Base-by-base conservation (phyloP, 2,113 vertebrate genomes). In the Tupaia chinensis region DNA sequence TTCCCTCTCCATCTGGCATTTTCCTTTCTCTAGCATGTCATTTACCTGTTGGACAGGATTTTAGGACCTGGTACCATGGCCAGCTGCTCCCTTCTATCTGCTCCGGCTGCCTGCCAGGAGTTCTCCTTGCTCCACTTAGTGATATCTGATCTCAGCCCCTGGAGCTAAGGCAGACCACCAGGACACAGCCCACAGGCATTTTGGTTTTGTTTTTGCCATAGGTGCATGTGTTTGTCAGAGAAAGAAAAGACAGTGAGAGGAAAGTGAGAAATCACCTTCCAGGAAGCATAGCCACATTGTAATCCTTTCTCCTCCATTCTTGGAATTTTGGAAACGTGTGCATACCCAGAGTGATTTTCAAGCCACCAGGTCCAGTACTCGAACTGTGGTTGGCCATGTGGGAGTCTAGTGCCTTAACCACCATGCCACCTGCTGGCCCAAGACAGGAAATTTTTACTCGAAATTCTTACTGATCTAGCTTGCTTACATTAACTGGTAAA, bases 21-120 rank as follows among this genome's bases (percentile, higher is more conserved):
- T 72, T 27, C 20, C 44, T 61, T 76, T 66, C 66, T 22, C 83
- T 19, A 1, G 27, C 61, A 1, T 22, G 0, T 76, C 76, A 2
- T 4, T 0, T 61, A 70, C 80, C 93, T 93, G 87, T 73, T 54
- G 90, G 69, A 10, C 1, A 19, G 84, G 54, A 19, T 56, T 4
- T 68, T 22, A n/a, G 93, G 70, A 32, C 22, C 25, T 19, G 72
- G 22, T 2, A 0, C 56, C 0, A 0, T 11, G 44, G 58, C 66
- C 68, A 32, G 68, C 82, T 20, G 32, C 86, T 76, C 76, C 74
- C 44, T 80, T 32, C 61, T 69, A 44, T n/a, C 25, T 70, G 25
- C 56, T 13, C 11, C 32, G n/a, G 32, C 32, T 85, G 0, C 1
- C 66, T 15, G 60, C 78, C 32, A 3, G n/a, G 23, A 56, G 9